Conservation (phyloP, 1,140 invertebrate genomes). For the Trachymyrmex septentrionalis region DNA sequence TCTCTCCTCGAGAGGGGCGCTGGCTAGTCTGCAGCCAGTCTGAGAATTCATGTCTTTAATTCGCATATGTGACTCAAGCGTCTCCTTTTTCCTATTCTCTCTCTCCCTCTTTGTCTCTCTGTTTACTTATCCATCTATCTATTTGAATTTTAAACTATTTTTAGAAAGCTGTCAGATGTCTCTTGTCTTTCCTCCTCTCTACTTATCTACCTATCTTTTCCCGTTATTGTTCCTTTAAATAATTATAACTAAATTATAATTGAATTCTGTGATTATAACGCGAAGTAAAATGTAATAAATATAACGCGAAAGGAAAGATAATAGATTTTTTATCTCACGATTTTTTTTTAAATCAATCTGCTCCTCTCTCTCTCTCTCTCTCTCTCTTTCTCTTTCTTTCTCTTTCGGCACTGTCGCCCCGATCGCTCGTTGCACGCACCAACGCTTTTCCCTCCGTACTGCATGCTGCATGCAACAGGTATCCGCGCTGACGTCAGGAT, state of each 20-base stretch:
- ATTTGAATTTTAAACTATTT: conserved; percentile 22
- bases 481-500: conserved; percentile 77
- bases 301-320: no score
- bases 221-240: background rate
- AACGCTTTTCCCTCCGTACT: conserved; percentile 55
- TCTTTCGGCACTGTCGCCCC: background rate
- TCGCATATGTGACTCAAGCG: conserved; percentile 72
- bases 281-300: background rate
- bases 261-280: background rate
- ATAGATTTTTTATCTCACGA: background rate
- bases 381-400: background rate
- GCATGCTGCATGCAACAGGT: conserved; percentile 80
- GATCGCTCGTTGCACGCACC: conserved; percentile 58
- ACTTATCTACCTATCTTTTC: background rate
- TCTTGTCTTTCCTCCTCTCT: background rate
- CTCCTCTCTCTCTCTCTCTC: no score
- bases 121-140: background rate
- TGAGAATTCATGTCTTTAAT: conserved; percentile 66
- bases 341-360: conserved; percentile 7
- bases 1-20: conserved; percentile 5
- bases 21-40: conserved; percentile 29
- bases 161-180: background rate
- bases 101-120: background rate
- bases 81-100: conserved; percentile 38
- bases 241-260: background rate